Evolutionary conservation across 2,113 vertebrate species (phyloP), one percentile per base, ranked within the genome.

Genomic region (Helogale parvula): DNA sequence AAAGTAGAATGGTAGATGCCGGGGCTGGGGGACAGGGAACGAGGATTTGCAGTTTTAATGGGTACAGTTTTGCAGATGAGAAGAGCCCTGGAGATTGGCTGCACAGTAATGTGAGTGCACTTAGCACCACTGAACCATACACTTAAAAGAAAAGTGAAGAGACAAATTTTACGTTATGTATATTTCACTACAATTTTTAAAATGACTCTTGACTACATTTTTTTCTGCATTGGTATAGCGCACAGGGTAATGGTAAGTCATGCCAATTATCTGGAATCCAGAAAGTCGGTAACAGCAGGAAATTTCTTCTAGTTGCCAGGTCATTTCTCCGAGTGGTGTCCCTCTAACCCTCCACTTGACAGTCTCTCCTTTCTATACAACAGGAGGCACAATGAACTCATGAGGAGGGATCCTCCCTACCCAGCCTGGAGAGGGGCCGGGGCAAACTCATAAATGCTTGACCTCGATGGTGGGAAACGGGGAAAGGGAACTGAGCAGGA

Each of bases 381-480:
- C 5, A 52, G 35, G 54, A 93, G 57, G n/a, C 7, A 52, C 54
- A 89, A 38, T 86, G 3, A 94, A 38, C 65, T 81, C 83, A 72
- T 16, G 11, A 81, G 45, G 35, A 38, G 29, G 17, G 2, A 77
- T 19, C 47, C 17, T n/a, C 25, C n/a, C 57, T 60, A 15, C n/a
- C 54, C 95, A 82, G 85, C 66, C 47, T 1, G 7, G 9, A 33
- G 5, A 33, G 16, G 33, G 41, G 21, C 35, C 41, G 68, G 14
- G 83, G n/a, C 35, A 81, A 86, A 41, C 11, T 4, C 23, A 27
- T 1, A 60, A 90, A 60, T 50, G 52, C 45, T 82, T 14, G 47
- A 66, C 11, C 33, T 5, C 29, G 12, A 5, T 35, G 4, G 7
- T 35, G 21, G 23, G 29, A 23, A 17, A 54, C 0, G 0, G 13